Evolutionary conservation across 1,140 invertebrate genomes (phyloP).

Genomic region (Neomicropteryx cornuta): DNA sequence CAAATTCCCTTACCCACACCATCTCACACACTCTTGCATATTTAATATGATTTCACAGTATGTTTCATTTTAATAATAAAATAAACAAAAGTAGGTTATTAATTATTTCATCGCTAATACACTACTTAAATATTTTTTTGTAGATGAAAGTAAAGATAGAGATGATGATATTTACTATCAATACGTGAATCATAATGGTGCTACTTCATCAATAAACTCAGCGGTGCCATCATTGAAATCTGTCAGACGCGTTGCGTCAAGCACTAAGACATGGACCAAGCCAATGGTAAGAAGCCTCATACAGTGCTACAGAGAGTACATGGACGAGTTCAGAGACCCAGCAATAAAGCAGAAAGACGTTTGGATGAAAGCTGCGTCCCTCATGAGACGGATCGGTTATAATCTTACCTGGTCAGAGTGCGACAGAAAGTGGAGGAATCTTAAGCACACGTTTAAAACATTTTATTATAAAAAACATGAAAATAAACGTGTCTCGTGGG

Average conservation of each 20-base stretch:
- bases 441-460: constrained; percentile 7
- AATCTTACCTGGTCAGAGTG: constrained; percentile 5
- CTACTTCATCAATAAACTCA: no score
- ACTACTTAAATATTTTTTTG: no score
- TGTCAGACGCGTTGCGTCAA: no score
- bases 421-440: constrained; percentile 7
- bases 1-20: no score
- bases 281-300: constrained; percentile 7
- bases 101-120: no score
- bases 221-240: no score
- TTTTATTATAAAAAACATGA: constrained; percentile 6
- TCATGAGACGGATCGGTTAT: constrained; percentile 3
- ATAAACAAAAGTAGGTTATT: no score
- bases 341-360: constrained; percentile 6
- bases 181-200: constrained; percentile 1
- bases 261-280: constrained; percentile 7
- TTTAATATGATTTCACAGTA: no score
- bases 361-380: constrained; percentile 3
- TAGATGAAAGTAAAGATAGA: constrained; percentile 3
- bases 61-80: no score
- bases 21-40: no score
- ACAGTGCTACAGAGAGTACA: constrained; percentile 6
- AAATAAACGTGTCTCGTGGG: constrained; percentile 3
- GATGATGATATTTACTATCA: constrained; percentile 3
- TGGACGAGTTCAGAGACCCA: constrained; percentile 5